Conservation (phyloP, 2,888 invertebrate genomes). For the Drosophila kuntzei region DNA sequence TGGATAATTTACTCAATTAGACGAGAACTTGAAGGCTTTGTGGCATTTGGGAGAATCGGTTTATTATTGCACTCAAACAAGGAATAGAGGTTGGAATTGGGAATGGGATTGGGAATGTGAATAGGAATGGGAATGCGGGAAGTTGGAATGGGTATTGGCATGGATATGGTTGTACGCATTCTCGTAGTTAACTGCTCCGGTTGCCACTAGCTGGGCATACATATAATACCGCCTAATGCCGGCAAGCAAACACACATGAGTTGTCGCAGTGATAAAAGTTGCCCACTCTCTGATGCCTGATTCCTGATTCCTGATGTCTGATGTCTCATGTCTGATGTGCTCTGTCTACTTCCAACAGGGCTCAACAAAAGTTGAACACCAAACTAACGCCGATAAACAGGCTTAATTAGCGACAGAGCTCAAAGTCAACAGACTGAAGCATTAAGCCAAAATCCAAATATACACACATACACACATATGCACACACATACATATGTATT, state of each 20-base stretch:
- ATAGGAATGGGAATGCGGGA: slow-evolving; percentile 6
- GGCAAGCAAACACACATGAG: slow-evolving; percentile 26
- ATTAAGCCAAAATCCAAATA: slow-evolving; percentile 63
- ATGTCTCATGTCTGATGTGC: slow-evolving; percentile 2
- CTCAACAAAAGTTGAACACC: slow-evolving; percentile 61
- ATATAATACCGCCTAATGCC: slow-evolving; percentile 31
- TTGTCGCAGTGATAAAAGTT: slow-evolving; percentile 57
- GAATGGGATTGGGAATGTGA: neutral
- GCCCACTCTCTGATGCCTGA: neutral
- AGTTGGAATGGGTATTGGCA: slow-evolving; percentile 1
- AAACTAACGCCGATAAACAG: slow-evolving; percentile 77
- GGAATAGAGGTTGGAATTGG: slow-evolving; percentile 18
- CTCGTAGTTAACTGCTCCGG: slow-evolving; percentile 7
- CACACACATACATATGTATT: neutral
- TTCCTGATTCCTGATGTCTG: slow-evolving; percentile 18
- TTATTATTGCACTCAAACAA: slow-evolving; percentile 75
- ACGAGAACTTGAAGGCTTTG: slow-evolving; percentile 73
- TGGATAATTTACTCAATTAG: slow-evolving; percentile 80
- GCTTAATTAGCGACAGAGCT: slow-evolving; percentile 80
- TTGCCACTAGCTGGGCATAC: slow-evolving; percentile 12
- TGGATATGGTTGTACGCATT: slow-evolving; percentile 4
- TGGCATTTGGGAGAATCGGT: slow-evolving; percentile 76
- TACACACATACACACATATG: slow-evolving; percentile 25
- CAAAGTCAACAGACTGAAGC: slow-evolving; percentile 75
- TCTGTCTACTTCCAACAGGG: slow-evolving; percentile 9